A percentile compares a stretch with the other conserved stretches of the same genome.
phyloP scores from a whole-genome alignment of 2,113 vertebrate genomes.

The Pterocles gutturalis region DNA sequence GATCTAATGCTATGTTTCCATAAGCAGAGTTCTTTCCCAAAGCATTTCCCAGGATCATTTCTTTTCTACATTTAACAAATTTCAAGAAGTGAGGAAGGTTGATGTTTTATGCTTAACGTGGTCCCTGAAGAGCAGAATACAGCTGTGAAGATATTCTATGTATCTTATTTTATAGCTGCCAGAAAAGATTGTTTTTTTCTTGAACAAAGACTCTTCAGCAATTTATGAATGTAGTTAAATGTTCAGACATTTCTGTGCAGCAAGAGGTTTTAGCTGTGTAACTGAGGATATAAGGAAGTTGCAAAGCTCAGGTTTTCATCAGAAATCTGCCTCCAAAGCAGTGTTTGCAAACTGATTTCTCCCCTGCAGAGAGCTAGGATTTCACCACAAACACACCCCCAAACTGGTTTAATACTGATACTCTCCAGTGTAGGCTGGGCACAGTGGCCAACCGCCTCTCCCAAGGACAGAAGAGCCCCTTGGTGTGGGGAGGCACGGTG shows the following conservation, averaged over 20 bases:
- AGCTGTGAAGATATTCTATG: neutral
- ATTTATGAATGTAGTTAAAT: conserved; percentile 11
- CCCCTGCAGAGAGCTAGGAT: neutral
- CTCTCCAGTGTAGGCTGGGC: neutral
- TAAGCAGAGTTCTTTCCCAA: conserved; percentile 8
- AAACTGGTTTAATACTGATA: neutral
- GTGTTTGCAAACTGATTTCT: neutral
- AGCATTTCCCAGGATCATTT: conserved; percentile 14
- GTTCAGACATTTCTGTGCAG: neutral
- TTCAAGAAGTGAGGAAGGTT: neutral
- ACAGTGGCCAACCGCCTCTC: rapidly evolving
- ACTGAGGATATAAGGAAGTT: neutral
- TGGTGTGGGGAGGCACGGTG: neutral
- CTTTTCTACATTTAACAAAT: neutral
- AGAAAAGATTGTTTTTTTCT: neutral
- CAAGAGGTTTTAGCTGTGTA: neutral
- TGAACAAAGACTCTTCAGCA: neutral
- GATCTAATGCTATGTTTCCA: conserved; percentile 13
- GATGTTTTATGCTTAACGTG: neutral
- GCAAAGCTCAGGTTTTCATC: neutral
- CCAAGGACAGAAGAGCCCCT: neutral
- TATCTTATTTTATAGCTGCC: neutral
- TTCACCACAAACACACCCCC: neutral
- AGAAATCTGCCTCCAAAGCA: neutral
- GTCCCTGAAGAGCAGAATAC: conserved; percentile 13